Evolutionary conservation across 2,888 invertebrate species (phyloP).

Genomic region (Malthinus flaveolus): DNA sequence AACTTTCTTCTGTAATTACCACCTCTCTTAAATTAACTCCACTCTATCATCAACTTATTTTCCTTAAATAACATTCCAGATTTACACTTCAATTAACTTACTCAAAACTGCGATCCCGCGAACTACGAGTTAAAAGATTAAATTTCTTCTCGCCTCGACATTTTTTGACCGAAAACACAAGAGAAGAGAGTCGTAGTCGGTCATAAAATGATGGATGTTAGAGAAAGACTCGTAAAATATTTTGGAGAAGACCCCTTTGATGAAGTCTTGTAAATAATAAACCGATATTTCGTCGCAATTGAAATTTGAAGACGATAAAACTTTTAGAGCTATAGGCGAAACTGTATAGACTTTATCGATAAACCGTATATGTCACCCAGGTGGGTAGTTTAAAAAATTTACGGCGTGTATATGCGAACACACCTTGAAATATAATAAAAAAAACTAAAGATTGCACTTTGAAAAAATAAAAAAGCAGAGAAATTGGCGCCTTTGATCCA

Average conservation of each 20-base stretch:
- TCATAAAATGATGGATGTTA: slow-evolving; percentile 17
- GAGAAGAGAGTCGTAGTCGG: slow-evolving; percentile 11
- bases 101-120: no score
- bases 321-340: slow-evolving; percentile 21
- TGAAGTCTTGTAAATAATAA: slow-evolving; percentile 28
- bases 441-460: slow-evolving; percentile 19
- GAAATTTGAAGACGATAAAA: slow-evolving; percentile 30
- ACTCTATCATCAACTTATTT: slow-evolving; percentile 17
- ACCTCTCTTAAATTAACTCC: slow-evolving; percentile 29
- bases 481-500: not conserved
- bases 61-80: slow-evolving; percentile 11
- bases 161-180: not conserved
- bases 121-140: no score
- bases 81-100: slow-evolving; percentile 22
- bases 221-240: slow-evolving; percentile 16
- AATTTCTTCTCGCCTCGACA: no score
- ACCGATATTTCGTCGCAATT: slow-evolving; percentile 23
- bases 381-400: slow-evolving; percentile 26
- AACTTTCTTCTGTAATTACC: slow-evolving; percentile 28
- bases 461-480: slow-evolving; percentile 6
- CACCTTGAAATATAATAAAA: slow-evolving; percentile 22
- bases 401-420: slow-evolving; percentile 27
- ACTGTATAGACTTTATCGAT: slow-evolving; percentile 22
- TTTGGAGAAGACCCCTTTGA: slow-evolving; percentile 15
- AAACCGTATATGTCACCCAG: slow-evolving; percentile 30